Evolutionary conservation across 30 jellyfish, hydroid and myxozoan genomes (phyloP).

Genomic region (Aurelia aurita): DNA sequence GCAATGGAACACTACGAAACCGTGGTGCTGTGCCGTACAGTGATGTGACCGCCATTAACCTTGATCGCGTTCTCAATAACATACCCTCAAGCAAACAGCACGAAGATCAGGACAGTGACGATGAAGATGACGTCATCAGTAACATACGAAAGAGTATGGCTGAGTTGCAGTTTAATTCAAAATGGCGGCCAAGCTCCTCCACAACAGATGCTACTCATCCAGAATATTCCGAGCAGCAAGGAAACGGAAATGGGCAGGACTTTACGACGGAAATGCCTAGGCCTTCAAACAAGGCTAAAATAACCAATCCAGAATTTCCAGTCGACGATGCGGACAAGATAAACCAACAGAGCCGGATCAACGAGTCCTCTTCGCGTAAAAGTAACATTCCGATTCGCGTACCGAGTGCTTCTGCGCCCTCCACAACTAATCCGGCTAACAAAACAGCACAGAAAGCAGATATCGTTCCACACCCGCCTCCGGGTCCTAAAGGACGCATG

Average conservation of each 20-base stretch:
- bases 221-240: background rate
- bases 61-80: slow-evolving; percentile 6
- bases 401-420: background rate
- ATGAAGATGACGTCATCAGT: slow-evolving; percentile 71
- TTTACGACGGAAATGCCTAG: slow-evolving; percentile 12
- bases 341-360: slow-evolving; percentile 34
- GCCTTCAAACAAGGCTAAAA: slow-evolving; percentile 47
- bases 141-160: slow-evolving; percentile 73
- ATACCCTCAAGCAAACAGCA: background rate
- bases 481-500: slow-evolving; percentile 64
- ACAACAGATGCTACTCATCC: background rate
- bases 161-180: slow-evolving; percentile 59
- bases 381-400: slow-evolving; percentile 66
- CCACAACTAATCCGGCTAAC: background rate
- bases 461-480: slow-evolving; percentile 77
- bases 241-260: background rate
- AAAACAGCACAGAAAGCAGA: slow-evolving; percentile 56
- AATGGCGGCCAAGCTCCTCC: slow-evolving; percentile 50
- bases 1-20: background rate
- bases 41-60: slow-evolving; percentile 23
- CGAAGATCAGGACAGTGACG: background rate
- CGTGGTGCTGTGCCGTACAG: slow-evolving; percentile 1
- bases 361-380: background rate
- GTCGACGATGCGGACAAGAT: slow-evolving; percentile 44
- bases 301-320: slow-evolving; percentile 1